phyloP scores from a whole-genome alignment of 2,888 invertebrate species.

The Serrognathus titanus region DNA sequence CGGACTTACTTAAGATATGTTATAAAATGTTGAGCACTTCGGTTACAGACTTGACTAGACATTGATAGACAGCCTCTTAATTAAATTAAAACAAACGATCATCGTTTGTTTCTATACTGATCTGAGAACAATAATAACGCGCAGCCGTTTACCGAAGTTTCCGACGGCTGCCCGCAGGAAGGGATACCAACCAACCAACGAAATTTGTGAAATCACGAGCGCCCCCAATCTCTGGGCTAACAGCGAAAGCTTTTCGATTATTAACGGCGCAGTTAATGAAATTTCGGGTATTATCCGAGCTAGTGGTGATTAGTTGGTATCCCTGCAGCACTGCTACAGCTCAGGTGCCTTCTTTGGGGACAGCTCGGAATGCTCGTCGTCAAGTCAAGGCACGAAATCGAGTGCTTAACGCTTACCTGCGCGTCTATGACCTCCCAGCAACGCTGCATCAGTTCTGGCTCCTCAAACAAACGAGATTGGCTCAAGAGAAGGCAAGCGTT shows the following conservation, averaged over 20 bases:
- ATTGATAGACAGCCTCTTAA: too few species aligned
- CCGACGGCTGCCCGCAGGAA: too few species aligned
- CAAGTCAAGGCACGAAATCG: constrained; percentile 44
- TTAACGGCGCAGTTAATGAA: neutral
- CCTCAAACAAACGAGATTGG: constrained; percentile 93
- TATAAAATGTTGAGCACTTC: constrained; percentile 31
- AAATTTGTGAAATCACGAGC: too few species aligned
- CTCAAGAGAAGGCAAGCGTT: constrained; percentile 94
- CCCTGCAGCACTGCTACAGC: constrained; percentile 32
- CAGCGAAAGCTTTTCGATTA: too few species aligned
- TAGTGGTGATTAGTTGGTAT: neutral
- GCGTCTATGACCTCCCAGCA: constrained; percentile 99
- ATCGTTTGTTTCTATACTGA: too few species aligned
- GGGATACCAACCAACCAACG: too few species aligned
- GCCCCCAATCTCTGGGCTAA: too few species aligned
- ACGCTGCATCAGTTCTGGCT: constrained; percentile 93
- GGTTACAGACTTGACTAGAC: neutral
- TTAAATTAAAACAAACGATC: neutral
- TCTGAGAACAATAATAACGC: too few species aligned
- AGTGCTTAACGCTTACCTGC: constrained; percentile 66
- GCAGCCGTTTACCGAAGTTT: too few species aligned
- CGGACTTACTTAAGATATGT: constrained; percentile 30
- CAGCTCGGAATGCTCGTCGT: constrained; percentile 24
- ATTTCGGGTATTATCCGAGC: constrained; percentile 7
- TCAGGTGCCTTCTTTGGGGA: constrained; percentile 39